Conservation (phyloP, 2,797 vertebrate genomes). For the Tympanoctomys barrerae region DNA sequence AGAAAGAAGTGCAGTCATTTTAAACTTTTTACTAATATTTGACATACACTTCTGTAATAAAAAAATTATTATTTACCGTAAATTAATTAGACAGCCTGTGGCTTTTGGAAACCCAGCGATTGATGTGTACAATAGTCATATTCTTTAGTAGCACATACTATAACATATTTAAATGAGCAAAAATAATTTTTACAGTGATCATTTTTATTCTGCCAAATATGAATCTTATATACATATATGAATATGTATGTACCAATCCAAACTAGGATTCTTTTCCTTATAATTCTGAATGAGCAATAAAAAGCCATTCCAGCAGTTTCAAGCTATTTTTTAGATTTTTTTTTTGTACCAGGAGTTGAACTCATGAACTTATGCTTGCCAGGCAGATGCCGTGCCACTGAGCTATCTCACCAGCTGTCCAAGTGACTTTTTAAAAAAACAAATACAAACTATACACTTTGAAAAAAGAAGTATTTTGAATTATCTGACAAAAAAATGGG, state of each 20-base stretch:
- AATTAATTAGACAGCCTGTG: slow-evolving; percentile 1
- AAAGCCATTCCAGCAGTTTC: not conserved
- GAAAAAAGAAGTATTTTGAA: not conserved
- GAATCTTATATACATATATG: not conserved
- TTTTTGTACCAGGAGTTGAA: too few species aligned
- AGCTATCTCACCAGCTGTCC: too few species aligned
- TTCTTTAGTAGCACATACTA: not conserved
- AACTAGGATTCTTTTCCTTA: not conserved
- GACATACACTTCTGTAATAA: not conserved
- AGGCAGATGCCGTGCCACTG: too few species aligned
- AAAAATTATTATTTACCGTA: not conserved
- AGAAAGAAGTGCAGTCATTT: not conserved
- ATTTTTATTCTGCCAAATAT: not conserved
- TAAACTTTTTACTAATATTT: not conserved
- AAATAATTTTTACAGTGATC: not conserved
- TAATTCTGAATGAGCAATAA: slow-evolving; percentile 43
- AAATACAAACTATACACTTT: not conserved
- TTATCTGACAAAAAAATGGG: not conserved
- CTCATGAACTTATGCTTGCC: too few species aligned
- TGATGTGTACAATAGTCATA: not conserved
- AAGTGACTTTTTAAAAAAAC: not conserved
- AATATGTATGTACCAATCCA: not conserved
- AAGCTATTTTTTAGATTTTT: not conserved
- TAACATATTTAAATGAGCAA: not conserved
- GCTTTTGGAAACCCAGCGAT: not conserved